Percentiles rank a stretch among this genome's conserved stretches.
phyloP scores from a whole-genome alignment of 2,113 vertebrate genomes.

The Cochlearius cochlearius region DNA sequence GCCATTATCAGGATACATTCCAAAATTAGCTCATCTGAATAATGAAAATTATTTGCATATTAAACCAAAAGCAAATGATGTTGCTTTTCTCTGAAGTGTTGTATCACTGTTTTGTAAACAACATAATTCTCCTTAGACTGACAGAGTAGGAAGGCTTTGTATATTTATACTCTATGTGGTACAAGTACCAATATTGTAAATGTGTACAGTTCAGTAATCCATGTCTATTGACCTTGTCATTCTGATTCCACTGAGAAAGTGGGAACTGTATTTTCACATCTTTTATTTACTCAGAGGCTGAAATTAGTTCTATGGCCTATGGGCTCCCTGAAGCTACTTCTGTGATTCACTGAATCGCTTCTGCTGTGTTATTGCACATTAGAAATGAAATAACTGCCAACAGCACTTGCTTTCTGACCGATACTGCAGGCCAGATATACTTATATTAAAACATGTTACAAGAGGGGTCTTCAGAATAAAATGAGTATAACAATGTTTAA shows the following conservation, averaged over 20 bases:
- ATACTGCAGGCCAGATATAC: not conserved
- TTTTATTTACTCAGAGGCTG: constrained; percentile 38
- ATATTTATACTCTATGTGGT: not conserved
- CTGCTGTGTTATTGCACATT: constrained; percentile 30
- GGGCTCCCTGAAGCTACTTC: constrained; percentile 43
- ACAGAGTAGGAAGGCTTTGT: not conserved
- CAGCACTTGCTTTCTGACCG: not conserved
- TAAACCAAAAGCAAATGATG: not conserved
- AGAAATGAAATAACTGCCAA: constrained; percentile 22
- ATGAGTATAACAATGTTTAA: not conserved
- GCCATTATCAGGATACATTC: not conserved
- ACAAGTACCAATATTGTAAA: not conserved
- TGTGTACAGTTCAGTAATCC: not conserved
- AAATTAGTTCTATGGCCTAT: constrained; percentile 51
- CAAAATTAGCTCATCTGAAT: not conserved
- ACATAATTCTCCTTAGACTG: not conserved
- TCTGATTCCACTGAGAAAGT: constrained; percentile 9
- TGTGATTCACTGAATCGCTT: constrained; percentile 33
- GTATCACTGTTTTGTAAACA: not conserved
- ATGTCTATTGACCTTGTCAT: constrained; percentile 39
- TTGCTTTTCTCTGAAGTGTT: not conserved
- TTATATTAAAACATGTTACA: not conserved
- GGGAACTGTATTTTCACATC: constrained; percentile 19
- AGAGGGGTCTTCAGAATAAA: not conserved
- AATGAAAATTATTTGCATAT: not conserved